Evolutionary conservation across 2,888 invertebrate species (phyloP), one percentile per base, ranked within the genome.

Genomic region (Hirtodrosophila alboralis): DNA sequence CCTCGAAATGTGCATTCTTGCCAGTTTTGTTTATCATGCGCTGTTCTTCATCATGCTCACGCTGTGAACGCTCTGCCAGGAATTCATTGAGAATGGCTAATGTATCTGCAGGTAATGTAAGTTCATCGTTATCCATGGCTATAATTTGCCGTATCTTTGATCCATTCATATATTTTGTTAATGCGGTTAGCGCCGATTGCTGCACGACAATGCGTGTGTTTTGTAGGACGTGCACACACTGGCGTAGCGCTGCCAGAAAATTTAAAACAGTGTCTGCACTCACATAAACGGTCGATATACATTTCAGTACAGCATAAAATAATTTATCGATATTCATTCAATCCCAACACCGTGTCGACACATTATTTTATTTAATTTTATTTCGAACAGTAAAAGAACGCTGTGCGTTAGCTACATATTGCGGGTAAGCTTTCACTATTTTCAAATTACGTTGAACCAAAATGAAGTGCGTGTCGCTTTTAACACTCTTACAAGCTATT

Each of bases 61-160:
- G 90, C 77, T 93, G 92, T 37, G 93, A 91, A 88, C 94, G 94
- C 87, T 96, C 96, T 1, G 66, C 70, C 34, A 96, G 94, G 91
- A 96, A 96, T 89, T 96, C 94, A 77, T 95, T 93, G 0, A 97
- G 91, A 1, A 95, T 95, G 47, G 93, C 92, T 65, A 96, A 92
- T 0, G 96, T 94, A 80, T 94, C 94, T 0, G 93, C 92, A 2
- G 95, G 94, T 41, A 96, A 91, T 37, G 92, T 88, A 0, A 92
- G 90, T 71, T 95, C 95, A 62, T 94, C 94, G 12, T 75, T 71
- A 57, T 64, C 68, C 68, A 69, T 69, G 4, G 52, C 60, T 27
- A 27, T 18, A 4, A 33, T 21, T 34, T 37, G 3, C 1, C 9
- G 1, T 12, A 37, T 13, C 10, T 16, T 31, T 16, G 1, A 12